Base-by-base conservation (phyloP, 2,113 vertebrate species). In the Mormyrus lacerda region DNA sequence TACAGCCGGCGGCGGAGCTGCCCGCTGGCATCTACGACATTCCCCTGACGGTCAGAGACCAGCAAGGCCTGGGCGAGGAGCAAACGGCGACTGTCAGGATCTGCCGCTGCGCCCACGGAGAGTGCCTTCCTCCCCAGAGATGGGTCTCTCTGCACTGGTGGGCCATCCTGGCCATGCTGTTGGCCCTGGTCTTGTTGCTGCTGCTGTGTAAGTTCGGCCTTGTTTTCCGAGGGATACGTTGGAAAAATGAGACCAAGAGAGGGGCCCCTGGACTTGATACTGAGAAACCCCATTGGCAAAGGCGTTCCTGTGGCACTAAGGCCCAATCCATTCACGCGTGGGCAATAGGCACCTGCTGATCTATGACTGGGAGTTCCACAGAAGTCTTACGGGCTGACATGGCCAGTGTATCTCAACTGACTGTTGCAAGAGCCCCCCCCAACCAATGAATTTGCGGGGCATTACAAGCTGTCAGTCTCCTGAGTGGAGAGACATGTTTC, bases 131-230 rank as follows among this genome's bases (percentile, higher is more conserved):
- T 3, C 82, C 88, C 3, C 0, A 27, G 0, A 2, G 8, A 91
- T 95, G 35, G 0, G 69, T 94, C 5, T 91, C 94, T 21, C 94
- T 98, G 8, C 97, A 97, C 19, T 79, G 92, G 13, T 93, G 97
- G 95, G 97, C 93, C 51, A 93, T 97, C 90, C 96, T 98, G 89
- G 91, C 97, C 3, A 92, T 98, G 96, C 96, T 98, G 87, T 89
- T 98, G 84, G 97, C 97, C n/a, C 92, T 97, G 1, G 91, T 94
- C 0, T 89, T 95, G 55, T 92, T 96, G 50, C 90, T 98, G 10
- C 39, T 99, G 88, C 92, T 98, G 42, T 15, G 98, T 99, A 94
- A 98, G 97, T 96, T 91, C 39, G 9, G 27, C 55, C 47, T 24
- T 5, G 6, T n/a, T 51, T 47, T 19, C 45, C 17, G 24, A 47